phyloP scores from a whole-genome alignment of 1,140 invertebrate genomes.

The Bombus sibiricus region DNA sequence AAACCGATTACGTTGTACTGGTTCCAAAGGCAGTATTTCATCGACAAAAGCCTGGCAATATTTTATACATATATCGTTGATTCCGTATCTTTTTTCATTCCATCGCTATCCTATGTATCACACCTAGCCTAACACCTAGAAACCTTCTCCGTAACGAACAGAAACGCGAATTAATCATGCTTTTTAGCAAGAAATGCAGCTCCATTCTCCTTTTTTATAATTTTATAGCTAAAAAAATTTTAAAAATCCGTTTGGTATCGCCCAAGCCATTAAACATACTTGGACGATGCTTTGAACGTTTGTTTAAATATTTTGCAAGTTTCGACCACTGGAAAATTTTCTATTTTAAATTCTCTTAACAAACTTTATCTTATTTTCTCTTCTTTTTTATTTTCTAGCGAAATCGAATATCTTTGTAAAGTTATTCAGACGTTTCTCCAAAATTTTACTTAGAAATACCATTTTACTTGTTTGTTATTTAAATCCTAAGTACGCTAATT shows the following conservation, averaged over 20 bases:
- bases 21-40: slow-evolving; percentile 26
- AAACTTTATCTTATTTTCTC: too few species aligned
- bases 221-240: neutral
- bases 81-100: slow-evolving; percentile 25
- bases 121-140: neutral
- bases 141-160: neutral
- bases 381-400: too few species aligned
- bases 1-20: slow-evolving; percentile 37
- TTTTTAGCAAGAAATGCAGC: neutral
- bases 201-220: neutral
- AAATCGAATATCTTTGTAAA: neutral
- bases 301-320: neutral
- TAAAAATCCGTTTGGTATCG: neutral
- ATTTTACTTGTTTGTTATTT: too few species aligned
- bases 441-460: too few species aligned
- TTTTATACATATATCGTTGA: slow-evolving; percentile 37
- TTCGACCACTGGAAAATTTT: too few species aligned
- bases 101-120: neutral
- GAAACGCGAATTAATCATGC: slow-evolving; percentile 21
- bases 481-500: too few species aligned
- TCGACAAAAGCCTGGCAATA: slow-evolving; percentile 18
- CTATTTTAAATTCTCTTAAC: neutral
- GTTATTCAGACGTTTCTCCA: too few species aligned
- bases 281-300: neutral
- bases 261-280: neutral